Evolutionary conservation across 2,888 invertebrate genomes (phyloP).

Genomic region (Drosophila paranaensis): DNA sequence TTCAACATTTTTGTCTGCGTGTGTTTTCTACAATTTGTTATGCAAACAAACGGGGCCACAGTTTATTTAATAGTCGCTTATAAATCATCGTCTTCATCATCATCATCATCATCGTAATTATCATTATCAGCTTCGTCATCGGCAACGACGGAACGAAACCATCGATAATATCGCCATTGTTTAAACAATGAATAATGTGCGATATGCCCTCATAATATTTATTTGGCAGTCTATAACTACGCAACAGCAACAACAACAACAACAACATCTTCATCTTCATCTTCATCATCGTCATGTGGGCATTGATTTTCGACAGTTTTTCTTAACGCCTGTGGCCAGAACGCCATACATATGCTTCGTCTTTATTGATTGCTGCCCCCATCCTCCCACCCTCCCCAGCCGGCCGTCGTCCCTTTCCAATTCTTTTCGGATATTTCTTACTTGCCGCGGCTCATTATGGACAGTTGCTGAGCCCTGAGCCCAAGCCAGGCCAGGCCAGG

Average conservation of each 20-base stretch:
- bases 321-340: slow-evolving; percentile 22
- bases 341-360: slow-evolving; percentile 26
- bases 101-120: slow-evolving; percentile 46
- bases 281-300: slow-evolving; percentile 50
- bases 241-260: slow-evolving; percentile 28
- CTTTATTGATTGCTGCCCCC: slow-evolving; percentile 43
- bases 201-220: slow-evolving; percentile 75
- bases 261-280: slow-evolving; percentile 15
- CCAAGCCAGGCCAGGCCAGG: not conserved
- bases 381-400: not conserved
- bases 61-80: slow-evolving; percentile 68
- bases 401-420: not conserved
- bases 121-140: slow-evolving; percentile 37
- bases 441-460: slow-evolving; percentile 63
- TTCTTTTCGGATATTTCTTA: slow-evolving; percentile 36
- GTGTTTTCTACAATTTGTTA: slow-evolving; percentile 66
- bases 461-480: slow-evolving; percentile 19
- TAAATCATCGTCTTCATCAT: slow-evolving; percentile 70
- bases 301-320: slow-evolving; percentile 52
- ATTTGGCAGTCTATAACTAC: slow-evolving; percentile 67
- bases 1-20: slow-evolving; percentile 51
- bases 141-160: slow-evolving; percentile 3
- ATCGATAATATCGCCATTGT: slow-evolving; percentile 63
- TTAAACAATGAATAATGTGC: slow-evolving; percentile 67
- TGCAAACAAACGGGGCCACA: slow-evolving; percentile 75